phyloP scores from a whole-genome alignment of 2,797 vertebrate species.

The Denticeps clupeoides region DNA sequence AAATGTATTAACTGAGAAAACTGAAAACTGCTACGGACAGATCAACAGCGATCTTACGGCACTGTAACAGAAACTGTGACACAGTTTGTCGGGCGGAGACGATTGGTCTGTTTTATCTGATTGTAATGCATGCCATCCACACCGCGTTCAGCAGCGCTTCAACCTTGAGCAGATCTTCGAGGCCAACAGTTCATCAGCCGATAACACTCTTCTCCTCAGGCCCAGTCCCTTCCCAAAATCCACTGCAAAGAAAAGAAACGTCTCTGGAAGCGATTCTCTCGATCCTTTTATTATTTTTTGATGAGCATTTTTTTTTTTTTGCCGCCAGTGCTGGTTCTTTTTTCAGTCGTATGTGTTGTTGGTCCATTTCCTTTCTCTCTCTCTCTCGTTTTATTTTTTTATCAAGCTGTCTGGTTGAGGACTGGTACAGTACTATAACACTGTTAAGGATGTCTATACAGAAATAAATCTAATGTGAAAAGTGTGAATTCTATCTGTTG shows the following conservation, averaged over 20 bases:
- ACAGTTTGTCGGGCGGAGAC: constrained; percentile 44
- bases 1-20: constrained; percentile 50
- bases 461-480: constrained; percentile 70
- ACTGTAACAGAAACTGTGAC: constrained; percentile 41
- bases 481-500: constrained; percentile 69
- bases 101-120: constrained; percentile 47
- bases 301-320: constrained; percentile 38
- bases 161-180: constrained; percentile 40
- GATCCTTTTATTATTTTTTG: too few relatives aligned
- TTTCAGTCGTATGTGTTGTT: constrained; percentile 56
- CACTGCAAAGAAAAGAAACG: constrained; percentile 25
- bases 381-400: too few relatives aligned
- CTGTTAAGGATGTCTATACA: constrained; percentile 69
- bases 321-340: constrained; percentile 54
- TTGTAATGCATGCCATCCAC: constrained; percentile 67
- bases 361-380: constrained; percentile 59
- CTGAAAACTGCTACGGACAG: constrained; percentile 38
- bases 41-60: constrained; percentile 41
- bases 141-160: constrained; percentile 41
- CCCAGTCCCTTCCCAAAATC: too few relatives aligned
- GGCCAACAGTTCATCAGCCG: constrained; percentile 41
- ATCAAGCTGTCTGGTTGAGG: constrained; percentile 56
- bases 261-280: constrained; percentile 2
- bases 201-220: constrained; percentile 33
- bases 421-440: constrained; percentile 62